phyloP scores from a whole-genome alignment of 2,888 invertebrate species.

The Salpingus planirostris region DNA sequence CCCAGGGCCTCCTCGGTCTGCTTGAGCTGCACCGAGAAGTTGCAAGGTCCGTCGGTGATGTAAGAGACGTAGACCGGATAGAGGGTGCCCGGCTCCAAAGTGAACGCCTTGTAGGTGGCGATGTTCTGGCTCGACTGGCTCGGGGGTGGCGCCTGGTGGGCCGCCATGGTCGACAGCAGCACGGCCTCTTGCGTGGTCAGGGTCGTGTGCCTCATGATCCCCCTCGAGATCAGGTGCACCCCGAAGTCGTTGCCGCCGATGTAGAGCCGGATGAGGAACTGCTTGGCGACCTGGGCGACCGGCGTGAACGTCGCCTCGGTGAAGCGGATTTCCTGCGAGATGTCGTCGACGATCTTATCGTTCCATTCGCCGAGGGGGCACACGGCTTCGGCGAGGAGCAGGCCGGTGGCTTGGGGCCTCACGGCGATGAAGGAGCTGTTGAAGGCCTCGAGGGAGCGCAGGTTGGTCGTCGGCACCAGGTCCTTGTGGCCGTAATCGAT shows the following conservation, averaged over 20 bases:
- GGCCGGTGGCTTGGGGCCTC: slow-evolving; percentile 52
- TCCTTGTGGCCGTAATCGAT: slow-evolving; percentile 61
- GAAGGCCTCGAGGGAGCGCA: slow-evolving; percentile 50
- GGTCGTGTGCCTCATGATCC: slow-evolving; percentile 43
- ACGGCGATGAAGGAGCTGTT: slow-evolving; percentile 40
- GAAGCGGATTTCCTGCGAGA: slow-evolving; percentile 39
- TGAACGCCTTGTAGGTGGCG: slow-evolving; percentile 47
- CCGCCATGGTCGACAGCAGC: slow-evolving; percentile 24
- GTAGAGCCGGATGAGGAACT: slow-evolving; percentile 38
- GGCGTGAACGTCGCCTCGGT: slow-evolving; percentile 35
- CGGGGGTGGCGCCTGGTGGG: slow-evolving; percentile 11
- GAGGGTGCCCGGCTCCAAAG: slow-evolving; percentile 47
- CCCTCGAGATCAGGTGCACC: slow-evolving; percentile 40
- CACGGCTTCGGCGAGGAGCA: slow-evolving; percentile 49
- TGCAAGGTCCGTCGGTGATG: slow-evolving; percentile 70
- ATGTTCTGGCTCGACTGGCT: slow-evolving; percentile 39
- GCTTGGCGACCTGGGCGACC: slow-evolving; percentile 26
- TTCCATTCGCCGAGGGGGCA: slow-evolving; percentile 45
- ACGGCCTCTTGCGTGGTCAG: slow-evolving; percentile 44
- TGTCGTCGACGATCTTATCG: slow-evolving; percentile 34
- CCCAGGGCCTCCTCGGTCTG: slow-evolving; percentile 51
- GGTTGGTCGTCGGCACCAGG: slow-evolving; percentile 49
- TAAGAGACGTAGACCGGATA: slow-evolving; percentile 66
- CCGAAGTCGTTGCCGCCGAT: slow-evolving; percentile 46
- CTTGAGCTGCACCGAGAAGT: slow-evolving; percentile 67